Base-by-base conservation (phyloP, 2,888 invertebrate species). In the Mellilla xanthometata region DNA sequence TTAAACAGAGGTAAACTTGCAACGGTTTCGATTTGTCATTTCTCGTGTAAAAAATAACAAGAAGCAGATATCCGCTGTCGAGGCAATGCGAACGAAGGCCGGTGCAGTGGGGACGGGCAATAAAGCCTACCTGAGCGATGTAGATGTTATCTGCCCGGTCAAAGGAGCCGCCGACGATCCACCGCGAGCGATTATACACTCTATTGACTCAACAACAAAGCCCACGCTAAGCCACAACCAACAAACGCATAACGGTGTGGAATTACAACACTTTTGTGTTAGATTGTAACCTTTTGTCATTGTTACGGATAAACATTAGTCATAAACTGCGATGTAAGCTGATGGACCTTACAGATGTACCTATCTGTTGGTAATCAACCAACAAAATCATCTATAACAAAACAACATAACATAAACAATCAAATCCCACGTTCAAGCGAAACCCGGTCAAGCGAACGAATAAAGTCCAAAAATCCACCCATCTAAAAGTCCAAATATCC, bases 41-140 rank as follows among this genome's bases (percentile, higher is more conserved):
- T 64, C 60, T 66, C 63, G 72, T 75, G 79, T 81, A 80, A 81
- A 78, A 80, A 74, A 68, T 72, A 73, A 74, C 78, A 76, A 72
- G 65, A 58, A 52, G 53, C 58, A 65, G 59, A 54, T 62, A 64
- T 61, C 33, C 36, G 36, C 65, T 61, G 69, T 59, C 63, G 63
- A 62, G 48, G 56, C 56, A 61, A 62, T 57, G 67, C 59, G 60
- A 61, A 48, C 58, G 56, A 49, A 59, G 57, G 60, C 19, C 40
- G 31, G 41, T 47, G 35, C 47, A 38, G 61, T 59, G 62, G 54
- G 72, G 68, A 70, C 64, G 54, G 61, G 74, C 71, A 76, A 83
- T 84, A 85, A 84, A 81, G 76, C 79, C 80, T 88, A 88, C 88
- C 88, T 87, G 87, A 78, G 68, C 76, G 68, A 74, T 76, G 77